Evolutionary conservation across 92 coral and sea anemone genomes (phyloP).

Genomic region (Paragorgia papillata): DNA sequence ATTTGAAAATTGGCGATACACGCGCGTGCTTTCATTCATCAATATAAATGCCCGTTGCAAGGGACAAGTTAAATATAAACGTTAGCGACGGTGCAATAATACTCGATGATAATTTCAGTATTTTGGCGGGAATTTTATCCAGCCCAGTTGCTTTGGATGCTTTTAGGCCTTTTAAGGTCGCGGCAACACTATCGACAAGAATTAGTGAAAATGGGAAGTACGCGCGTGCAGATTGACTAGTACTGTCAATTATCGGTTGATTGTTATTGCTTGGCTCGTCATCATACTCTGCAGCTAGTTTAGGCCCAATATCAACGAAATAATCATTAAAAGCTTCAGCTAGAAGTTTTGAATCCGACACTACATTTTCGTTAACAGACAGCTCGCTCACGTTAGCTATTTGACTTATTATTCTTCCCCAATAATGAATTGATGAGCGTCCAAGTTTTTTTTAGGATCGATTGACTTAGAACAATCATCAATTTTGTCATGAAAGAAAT

Average conservation of each 20-base stretch:
- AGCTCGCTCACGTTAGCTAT: conserved; percentile 16
- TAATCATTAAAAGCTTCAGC: conserved; percentile 53
- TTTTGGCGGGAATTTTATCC: conserved; percentile 20
- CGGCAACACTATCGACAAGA: background rate
- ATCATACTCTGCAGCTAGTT: conserved; percentile 1
- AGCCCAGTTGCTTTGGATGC: conserved; percentile 12
- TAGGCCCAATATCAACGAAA: conserved; percentile 44
- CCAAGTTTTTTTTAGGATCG: conserved; percentile 10
- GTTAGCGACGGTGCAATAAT: conserved; percentile 12
- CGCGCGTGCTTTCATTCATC: conserved; percentile 56
- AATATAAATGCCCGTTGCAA: conserved; percentile 29
- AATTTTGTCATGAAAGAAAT: conserved; percentile 45
- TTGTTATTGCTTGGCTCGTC: conserved; percentile 32
- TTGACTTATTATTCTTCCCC: conserved; percentile 31
- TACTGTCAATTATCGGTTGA: background rate
- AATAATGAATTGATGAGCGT: background rate
- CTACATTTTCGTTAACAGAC: conserved; percentile 22
- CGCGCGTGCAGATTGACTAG: background rate
- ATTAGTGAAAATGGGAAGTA: background rate
- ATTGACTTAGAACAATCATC: conserved; percentile 8
- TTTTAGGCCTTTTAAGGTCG: conserved; percentile 16
- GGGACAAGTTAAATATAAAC: conserved; percentile 13
- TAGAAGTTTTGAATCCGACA: conserved; percentile 27
- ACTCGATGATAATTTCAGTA: conserved; percentile 18
- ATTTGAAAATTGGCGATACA: conserved; percentile 41